phyloP scores from a whole-genome alignment of 2,797 vertebrate species.

The Forpus xanthops region DNA sequence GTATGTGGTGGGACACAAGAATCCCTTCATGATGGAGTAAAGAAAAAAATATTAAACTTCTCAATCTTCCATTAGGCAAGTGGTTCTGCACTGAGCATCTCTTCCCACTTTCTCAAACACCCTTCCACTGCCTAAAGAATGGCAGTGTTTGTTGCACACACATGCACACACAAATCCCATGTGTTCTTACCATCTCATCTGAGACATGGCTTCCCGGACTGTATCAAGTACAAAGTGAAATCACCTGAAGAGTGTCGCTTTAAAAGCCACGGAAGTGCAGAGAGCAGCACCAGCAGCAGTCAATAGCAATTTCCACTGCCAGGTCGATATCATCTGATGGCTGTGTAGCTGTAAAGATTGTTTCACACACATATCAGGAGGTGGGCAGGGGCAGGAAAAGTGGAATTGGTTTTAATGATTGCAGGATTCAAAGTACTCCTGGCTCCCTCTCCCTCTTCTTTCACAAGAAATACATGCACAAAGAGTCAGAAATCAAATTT shows the following conservation, averaged over 20 bases:
- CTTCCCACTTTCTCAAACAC: not conserved
- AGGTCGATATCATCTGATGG: slow-evolving; percentile 80
- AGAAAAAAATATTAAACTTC: not conserved
- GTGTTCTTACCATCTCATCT: not conserved
- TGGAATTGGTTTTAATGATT: slow-evolving; percentile 79
- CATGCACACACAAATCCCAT: not conserved
- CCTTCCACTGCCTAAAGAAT: not conserved
- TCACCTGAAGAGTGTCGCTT: slow-evolving; percentile 74
- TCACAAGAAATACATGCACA: slow-evolving; percentile 59
- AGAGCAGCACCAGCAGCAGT: slow-evolving; percentile 75
- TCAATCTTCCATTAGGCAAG: not conserved
- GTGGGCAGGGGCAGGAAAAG: slow-evolving; percentile 62
- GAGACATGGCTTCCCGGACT: slow-evolving; percentile 22
- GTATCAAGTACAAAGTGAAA: slow-evolving; percentile 57
- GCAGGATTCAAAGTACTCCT: slow-evolving; percentile 68
- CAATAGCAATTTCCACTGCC: slow-evolving; percentile 84
- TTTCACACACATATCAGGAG: slow-evolving; percentile 71
- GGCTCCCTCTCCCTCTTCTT: slow-evolving; percentile 57
- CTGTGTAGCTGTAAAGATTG: slow-evolving; percentile 76
- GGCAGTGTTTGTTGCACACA: not conserved
- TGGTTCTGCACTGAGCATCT: not conserved
- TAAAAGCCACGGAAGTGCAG: slow-evolving; percentile 74
- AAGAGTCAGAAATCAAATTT: slow-evolving; percentile 71
- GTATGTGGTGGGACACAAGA: not conserved
- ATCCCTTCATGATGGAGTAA: not conserved